Conservation (phyloP, 1,140 invertebrate species). For the Hypsibius dujardini region DNA sequence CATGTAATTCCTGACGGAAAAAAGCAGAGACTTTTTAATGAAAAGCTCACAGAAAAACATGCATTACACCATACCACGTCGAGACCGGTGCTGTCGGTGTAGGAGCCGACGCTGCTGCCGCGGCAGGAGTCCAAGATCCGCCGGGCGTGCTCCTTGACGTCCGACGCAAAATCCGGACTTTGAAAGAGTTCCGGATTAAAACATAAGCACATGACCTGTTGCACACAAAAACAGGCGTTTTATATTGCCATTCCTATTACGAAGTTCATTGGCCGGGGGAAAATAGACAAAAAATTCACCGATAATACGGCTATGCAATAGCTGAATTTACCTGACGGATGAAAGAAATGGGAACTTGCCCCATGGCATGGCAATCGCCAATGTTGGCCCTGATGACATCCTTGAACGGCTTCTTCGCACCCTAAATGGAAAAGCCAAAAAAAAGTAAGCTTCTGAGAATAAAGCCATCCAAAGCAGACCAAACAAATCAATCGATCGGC, state of each 20-base stretch:
- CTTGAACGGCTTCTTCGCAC: slow-evolving; percentile 61
- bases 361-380: slow-evolving; percentile 96
- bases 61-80: slow-evolving; percentile 42
- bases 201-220: slow-evolving; percentile 55
- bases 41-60: too few species aligned
- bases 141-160: slow-evolving; percentile 60
- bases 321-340: slow-evolving; percentile 39
- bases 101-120: slow-evolving; percentile 67
- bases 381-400: slow-evolving; percentile 95
- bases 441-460: too few species aligned
- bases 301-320: neutral
- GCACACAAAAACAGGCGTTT: neutral
- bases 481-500: too few species aligned
- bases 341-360: slow-evolving; percentile 75
- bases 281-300: neutral
- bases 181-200: slow-evolving; percentile 56
- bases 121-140: slow-evolving; percentile 58
- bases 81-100: slow-evolving; percentile 79
- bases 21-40: too few species aligned
- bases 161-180: slow-evolving; percentile 54
- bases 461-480: too few species aligned
- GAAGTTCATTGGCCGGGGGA: neutral
- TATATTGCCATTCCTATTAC: too few species aligned
- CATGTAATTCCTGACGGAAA: too few species aligned
- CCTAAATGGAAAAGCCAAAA: slow-evolving; percentile 38